Conservation (phyloP, 2,113 vertebrate species). For the Tor tambroides region DNA sequence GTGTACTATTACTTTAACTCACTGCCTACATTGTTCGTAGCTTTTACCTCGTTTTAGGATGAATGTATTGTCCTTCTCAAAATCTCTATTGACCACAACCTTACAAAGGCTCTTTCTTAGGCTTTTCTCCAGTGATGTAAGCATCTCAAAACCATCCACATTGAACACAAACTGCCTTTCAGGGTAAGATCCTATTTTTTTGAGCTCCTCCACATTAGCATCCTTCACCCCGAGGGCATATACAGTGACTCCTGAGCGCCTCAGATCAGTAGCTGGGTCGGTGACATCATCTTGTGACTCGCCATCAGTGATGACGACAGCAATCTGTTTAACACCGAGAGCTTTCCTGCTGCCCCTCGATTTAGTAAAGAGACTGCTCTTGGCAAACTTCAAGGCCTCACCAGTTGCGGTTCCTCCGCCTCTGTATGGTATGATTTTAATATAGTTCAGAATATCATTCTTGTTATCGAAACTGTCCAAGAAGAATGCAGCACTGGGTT, state of each 20-base stretch:
- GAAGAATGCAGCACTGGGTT: conserved; percentile 68
- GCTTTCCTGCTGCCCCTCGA: conserved; percentile 71
- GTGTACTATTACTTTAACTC: too few relatives aligned
- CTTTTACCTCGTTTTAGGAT: conserved; percentile 75
- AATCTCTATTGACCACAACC: conserved; percentile 60
- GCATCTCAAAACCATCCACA: conserved; percentile 74
- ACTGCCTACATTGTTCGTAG: too few relatives aligned
- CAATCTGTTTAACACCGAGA: conserved; percentile 76
- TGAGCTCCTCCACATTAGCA: conserved; percentile 63
- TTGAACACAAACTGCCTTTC: conserved; percentile 68
- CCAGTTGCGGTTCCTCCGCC: conserved; percentile 73
- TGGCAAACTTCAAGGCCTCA: conserved; percentile 75
- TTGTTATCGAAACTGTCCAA: conserved; percentile 75
- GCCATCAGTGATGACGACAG: conserved; percentile 80
- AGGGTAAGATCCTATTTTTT: conserved; percentile 78
- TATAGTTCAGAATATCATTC: conserved; percentile 72
- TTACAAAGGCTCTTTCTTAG: conserved; percentile 77
- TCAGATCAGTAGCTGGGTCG: conserved; percentile 69
- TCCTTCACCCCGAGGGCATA: conserved; percentile 77
- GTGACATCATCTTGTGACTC: conserved; percentile 75
- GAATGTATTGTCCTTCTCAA: conserved; percentile 38
- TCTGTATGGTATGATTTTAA: conserved; percentile 76
- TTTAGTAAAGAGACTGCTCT: conserved; percentile 67
- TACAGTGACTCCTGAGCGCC: conserved; percentile 70
- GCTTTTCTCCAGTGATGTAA: conserved; percentile 66